Evolutionary conservation across 30 jellyfish, hydroid and myxozoan genomes (phyloP).

Genomic region (Aurelia aurita): DNA sequence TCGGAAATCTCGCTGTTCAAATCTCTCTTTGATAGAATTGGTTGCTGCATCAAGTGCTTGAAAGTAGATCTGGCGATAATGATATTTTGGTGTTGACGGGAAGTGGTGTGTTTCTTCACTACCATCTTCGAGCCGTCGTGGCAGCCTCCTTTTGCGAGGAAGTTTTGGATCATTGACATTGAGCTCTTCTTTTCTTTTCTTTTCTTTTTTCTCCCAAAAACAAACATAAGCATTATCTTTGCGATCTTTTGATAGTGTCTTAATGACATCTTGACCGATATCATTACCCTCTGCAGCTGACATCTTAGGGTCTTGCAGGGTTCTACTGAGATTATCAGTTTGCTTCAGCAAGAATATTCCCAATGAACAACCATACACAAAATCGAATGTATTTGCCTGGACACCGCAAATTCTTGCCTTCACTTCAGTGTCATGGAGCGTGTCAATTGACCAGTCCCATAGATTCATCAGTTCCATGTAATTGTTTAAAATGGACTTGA

Average conservation of each 20-base stretch:
- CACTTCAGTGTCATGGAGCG: constrained; percentile 41
- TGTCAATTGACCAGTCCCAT: constrained; percentile 69
- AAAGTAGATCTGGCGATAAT: constrained; percentile 57
- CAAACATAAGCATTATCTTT: constrained; percentile 45
- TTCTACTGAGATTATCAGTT: constrained; percentile 46
- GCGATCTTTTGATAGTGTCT: constrained; percentile 43
- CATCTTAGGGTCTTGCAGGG: constrained; percentile 49
- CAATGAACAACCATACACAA: constrained; percentile 26
- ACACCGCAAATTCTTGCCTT: constrained; percentile 53
- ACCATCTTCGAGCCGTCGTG: constrained; percentile 58
- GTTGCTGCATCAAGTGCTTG: constrained; percentile 30
- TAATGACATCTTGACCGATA: constrained; percentile 46
- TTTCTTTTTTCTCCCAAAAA: constrained; percentile 66
- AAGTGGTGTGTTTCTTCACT: constrained; percentile 65
- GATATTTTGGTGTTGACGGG: constrained; percentile 67
- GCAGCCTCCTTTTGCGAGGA: constrained; percentile 80
- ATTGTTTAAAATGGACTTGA: constrained; percentile 49
- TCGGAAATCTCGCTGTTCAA: constrained; percentile 63
- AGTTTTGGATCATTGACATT: constrained; percentile 83
- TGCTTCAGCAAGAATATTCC: constrained; percentile 52
- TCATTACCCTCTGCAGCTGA: constrained; percentile 62
- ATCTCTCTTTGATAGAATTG: constrained; percentile 50
- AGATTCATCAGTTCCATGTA: constrained; percentile 45
- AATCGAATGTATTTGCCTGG: constrained; percentile 58
- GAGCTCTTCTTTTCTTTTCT: constrained; percentile 54